phyloP scores from a whole-genome alignment of 2,797 vertebrate genomes.

The Alcedo atthis region DNA sequence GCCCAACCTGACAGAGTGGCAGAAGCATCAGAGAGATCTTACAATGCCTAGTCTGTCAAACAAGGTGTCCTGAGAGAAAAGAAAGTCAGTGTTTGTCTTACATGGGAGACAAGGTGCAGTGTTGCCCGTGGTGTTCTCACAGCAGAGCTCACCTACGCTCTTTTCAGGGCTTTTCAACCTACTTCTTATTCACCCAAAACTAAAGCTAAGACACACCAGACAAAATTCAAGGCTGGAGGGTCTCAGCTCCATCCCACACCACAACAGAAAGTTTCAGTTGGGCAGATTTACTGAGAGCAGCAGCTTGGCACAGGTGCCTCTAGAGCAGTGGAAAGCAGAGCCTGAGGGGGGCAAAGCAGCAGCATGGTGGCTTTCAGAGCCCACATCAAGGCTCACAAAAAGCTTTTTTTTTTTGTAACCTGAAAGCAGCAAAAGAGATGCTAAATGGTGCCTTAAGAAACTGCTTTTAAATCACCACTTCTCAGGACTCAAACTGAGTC shows the following conservation, averaged over 20 bases:
- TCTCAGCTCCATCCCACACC: neutral
- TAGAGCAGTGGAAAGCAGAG: neutral
- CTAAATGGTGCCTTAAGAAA: neutral
- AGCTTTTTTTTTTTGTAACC: neutral
- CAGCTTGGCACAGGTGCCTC: constrained; percentile 30
- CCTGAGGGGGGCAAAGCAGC: neutral
- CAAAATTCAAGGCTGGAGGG: neutral
- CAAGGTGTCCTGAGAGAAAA: neutral
- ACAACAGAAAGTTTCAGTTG: constrained; percentile 22
- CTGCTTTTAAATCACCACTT: neutral
- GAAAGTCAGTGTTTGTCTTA: neutral
- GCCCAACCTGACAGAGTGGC: neutral
- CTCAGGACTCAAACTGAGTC: neutral
- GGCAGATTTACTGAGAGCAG: neutral
- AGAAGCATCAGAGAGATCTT: neutral
- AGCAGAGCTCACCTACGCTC: neutral
- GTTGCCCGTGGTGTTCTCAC: neutral
- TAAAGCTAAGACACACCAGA: neutral
- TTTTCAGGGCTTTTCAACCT: neutral
- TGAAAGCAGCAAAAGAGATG: neutral
- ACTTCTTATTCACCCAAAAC: neutral
- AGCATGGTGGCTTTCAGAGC: neutral
- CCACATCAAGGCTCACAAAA: constrained; percentile 8
- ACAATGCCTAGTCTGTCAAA: neutral
- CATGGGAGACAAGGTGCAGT: neutral